phyloP scores from a whole-genome alignment of 2,113 vertebrate species.

The Platycercus adscitus region DNA sequence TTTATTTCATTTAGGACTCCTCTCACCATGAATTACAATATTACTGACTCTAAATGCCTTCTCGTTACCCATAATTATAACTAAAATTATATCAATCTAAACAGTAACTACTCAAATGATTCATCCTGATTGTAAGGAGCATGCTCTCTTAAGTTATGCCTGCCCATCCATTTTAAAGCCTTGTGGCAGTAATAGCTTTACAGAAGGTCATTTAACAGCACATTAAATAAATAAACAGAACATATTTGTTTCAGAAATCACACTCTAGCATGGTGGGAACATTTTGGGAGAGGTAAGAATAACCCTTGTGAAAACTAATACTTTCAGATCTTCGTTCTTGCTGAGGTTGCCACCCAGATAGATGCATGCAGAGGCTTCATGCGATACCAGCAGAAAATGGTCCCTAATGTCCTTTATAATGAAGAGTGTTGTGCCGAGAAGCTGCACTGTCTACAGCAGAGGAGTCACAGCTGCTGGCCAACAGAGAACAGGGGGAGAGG shows the following conservation, averaged over 20 bases:
- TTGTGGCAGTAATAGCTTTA: constrained; percentile 19
- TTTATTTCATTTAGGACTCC: constrained; percentile 55
- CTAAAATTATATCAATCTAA: constrained; percentile 73
- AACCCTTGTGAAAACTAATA: neutral
- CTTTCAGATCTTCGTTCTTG: neutral
- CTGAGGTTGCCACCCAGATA: neutral
- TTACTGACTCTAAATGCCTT: constrained; percentile 65
- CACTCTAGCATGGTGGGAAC: neutral
- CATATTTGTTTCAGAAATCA: constrained; percentile 36
- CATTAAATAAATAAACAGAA: constrained; percentile 64
- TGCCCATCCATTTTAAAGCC: constrained; percentile 53
- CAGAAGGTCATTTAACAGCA: constrained; percentile 67
- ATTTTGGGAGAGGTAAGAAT: constrained; percentile 3
- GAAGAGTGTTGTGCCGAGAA: neutral
- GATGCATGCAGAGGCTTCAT: neutral
- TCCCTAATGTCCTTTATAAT: accelerated
- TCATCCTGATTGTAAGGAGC: constrained; percentile 56
- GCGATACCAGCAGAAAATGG: neutral
- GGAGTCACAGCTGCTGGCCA: neutral
- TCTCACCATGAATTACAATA: constrained; percentile 64
- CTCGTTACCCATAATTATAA: constrained; percentile 77
- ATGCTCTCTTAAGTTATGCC: constrained; percentile 22
- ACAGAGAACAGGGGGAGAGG: neutral
- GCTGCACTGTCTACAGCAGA: neutral
- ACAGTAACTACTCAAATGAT: constrained; percentile 66